Evolutionary conservation across 2,113 vertebrate genomes (phyloP), one percentile per base, ranked within the genome.

Genomic region (Thalassoma bifasciatum): DNA sequence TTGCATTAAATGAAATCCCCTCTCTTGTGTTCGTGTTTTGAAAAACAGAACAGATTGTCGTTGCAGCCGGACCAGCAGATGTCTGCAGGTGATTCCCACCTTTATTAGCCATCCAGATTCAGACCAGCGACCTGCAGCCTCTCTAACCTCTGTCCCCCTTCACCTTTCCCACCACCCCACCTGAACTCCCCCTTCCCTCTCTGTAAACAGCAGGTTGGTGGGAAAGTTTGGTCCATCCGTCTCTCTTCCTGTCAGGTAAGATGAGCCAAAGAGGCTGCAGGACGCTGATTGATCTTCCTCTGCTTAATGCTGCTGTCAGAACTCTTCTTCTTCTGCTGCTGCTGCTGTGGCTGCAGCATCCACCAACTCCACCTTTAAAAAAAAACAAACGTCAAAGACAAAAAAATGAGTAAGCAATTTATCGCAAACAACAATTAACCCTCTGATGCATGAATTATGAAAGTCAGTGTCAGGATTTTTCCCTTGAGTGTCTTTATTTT

Each of bases 181-280:
- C 56, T 47, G 44, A 19, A 5, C 44, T 5, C 44, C 44, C 19
- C 10, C 16, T 44, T 47, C 30, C 66, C 0, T 19, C 70, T 81
- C 68, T 81, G 81, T 86, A 81, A 83, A 86, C 84, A 83, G 37
- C 58, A 37, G 70, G 44, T 7, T 53, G 77, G 81, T 86, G 85
- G 85, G 85, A 86, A 86, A 84, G 85, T 86, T 78, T 30, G 69
- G 16, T 60, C 54, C 71, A 81, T 75, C 67, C 70, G 38, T 84
- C 77, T 81, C 81, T 24, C 81, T 81, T 81, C 70, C 81, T 86
- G 85, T 81, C 81, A 75, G 56, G 84, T 86, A 81, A 86, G 74
- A 47, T 72, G 77, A 86, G 81, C 44, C 42, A 37, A 68, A 51
- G 56, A 0, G 21, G 64, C 77, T 47, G 59, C 63, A 58, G 73